phyloP scores from a whole-genome alignment of 2,797 vertebrate genomes.

The Acrocephalus scirpaceus region DNA sequence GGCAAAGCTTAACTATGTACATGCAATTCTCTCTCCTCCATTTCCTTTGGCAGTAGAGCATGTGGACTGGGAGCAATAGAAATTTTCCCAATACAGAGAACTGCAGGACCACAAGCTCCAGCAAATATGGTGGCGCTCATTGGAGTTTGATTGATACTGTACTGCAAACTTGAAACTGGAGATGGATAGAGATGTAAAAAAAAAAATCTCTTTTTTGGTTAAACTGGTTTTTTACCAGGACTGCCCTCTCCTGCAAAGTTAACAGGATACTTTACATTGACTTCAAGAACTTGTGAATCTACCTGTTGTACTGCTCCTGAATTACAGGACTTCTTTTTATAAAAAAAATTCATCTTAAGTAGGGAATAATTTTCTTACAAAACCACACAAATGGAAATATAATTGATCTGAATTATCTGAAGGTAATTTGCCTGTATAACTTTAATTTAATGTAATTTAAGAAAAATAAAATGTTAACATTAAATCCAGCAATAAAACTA shows the following conservation, averaged over 20 bases:
- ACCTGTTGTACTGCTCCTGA: background rate
- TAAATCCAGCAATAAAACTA: background rate
- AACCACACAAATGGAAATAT: background rate
- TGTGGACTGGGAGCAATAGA: background rate
- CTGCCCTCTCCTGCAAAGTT: background rate
- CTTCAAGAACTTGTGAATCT: background rate
- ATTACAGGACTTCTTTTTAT: background rate
- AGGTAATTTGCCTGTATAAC: background rate
- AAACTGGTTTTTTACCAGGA: background rate
- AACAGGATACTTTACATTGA: background rate
- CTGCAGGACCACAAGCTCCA: background rate
- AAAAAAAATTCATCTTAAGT: background rate
- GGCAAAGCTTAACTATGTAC: background rate
- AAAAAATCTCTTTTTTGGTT: background rate
- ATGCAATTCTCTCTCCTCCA: background rate
- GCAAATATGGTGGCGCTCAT: accelerated
- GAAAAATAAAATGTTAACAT: background rate
- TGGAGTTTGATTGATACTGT: background rate
- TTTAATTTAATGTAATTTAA: background rate
- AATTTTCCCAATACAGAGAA: background rate
- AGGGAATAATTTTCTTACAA: background rate
- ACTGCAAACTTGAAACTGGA: background rate
- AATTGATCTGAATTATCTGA: background rate
- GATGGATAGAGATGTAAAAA: background rate
- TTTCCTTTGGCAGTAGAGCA: no score